Evolutionary conservation across 2,113 vertebrate species (phyloP), one percentile per base, ranked within the genome.

Genomic region (Cololabis saira): DNA sequence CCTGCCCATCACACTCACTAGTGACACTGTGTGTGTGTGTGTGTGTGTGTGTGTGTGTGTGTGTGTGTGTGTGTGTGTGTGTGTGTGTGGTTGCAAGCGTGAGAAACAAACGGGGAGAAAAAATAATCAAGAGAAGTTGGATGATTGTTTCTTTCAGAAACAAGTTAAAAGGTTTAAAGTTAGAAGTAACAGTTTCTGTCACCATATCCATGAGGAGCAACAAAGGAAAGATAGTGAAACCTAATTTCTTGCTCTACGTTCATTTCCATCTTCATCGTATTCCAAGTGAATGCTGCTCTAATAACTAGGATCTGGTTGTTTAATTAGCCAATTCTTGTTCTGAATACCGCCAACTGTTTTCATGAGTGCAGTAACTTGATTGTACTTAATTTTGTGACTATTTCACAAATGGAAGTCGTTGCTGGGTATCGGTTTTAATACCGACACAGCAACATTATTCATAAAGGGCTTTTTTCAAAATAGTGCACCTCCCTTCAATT

Each of bases 1-100:
- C 54, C 60, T 43, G 40, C 59, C 79, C 77, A 80, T 80, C 81
- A 65, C 59, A 56, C 17, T 58, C 6, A 1, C 53, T 55, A 65
- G 33, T 37, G 48, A 12, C n/a, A n/a, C n/a, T 51, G 24, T 61
- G 62, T 65, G 14, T 18, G 5, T 27, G 15, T 52, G 9, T 19
- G n/a, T 42, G 16, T 58, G 33, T 62, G 50, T 14, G 21, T 12
- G 22, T 21, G 45, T 5, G 1, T 43, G n/a, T n/a, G 16, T 53
- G 22, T 48, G 44, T 63, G 53, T n/a, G 5, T 6, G 43, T 15
- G 5, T 45, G 43, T n/a, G 6, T n/a, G 43, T n/a, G 43, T 17
- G 15, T 45, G 15, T 3, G n/a, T n/a, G n/a, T n/a, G n/a, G n/a
- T n/a, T n/a, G n/a, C n/a, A n/a, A n/a, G n/a, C n/a, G n/a, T n/a